Evolutionary conservation across 2,888 invertebrate genomes (phyloP).

Genomic region (Drosophila antonietae): DNA sequence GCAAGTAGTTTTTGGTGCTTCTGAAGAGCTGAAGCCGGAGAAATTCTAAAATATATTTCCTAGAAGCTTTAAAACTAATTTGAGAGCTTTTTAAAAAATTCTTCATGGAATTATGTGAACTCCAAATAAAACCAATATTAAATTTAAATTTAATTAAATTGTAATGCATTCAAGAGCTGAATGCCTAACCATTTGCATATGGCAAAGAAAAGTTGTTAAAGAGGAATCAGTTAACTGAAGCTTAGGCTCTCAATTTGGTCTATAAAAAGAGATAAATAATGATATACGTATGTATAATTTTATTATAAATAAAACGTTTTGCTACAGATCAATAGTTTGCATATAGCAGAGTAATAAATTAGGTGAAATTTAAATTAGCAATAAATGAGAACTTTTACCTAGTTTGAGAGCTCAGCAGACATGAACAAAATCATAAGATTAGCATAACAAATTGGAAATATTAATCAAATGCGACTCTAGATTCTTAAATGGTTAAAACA

Average conservation of each 20-base stretch:
- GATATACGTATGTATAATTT: background rate
- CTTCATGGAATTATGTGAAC: too few species aligned
- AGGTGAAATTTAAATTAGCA: background rate
- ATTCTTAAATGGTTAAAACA: background rate
- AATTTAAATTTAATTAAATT: too few species aligned
- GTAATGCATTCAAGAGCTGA: background rate
- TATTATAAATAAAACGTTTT: background rate
- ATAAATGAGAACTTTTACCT: constrained; percentile 7
- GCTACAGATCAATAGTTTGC: background rate
- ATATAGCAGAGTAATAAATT: background rate
- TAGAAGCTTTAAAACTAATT: too few species aligned
- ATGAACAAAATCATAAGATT: background rate
- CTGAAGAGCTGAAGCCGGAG: background rate
- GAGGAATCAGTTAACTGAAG: background rate
- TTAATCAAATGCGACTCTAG: background rate
- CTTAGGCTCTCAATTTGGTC: background rate
- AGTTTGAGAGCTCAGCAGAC: background rate
- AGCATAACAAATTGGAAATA: background rate
- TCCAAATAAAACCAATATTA: too few species aligned
- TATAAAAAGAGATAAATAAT: background rate
- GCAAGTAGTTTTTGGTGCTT: background rate
- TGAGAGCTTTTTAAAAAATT: too few species aligned
- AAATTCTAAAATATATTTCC: background rate
- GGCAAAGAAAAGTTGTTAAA: background rate
- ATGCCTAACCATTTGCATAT: background rate